Evolutionary conservation across 1,140 invertebrate species (phyloP).

Genomic region (Agrypnia vestita): DNA sequence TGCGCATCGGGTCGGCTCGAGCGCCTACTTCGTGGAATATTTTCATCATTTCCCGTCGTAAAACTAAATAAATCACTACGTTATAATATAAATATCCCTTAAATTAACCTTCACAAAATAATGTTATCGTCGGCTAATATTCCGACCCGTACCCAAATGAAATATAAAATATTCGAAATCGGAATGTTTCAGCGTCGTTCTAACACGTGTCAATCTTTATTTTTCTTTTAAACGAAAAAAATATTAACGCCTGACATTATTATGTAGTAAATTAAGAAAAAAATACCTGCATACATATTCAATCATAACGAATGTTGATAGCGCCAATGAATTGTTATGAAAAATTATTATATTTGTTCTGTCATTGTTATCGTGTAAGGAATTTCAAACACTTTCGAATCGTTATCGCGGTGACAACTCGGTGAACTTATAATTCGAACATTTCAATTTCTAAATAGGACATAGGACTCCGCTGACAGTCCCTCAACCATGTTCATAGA

Average conservation of each 20-base stretch:
- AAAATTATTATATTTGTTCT: constrained; percentile 15
- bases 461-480: neutral
- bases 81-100: neutral
- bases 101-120: neutral
- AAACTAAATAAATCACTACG: no score
- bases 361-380: constrained; percentile 27
- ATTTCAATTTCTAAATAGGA: constrained; percentile 27
- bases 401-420: constrained; percentile 20
- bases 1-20: constrained; percentile 40
- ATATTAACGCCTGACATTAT: no score
- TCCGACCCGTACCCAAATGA: no score
- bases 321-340: constrained; percentile 34
- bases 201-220: no score
- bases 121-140: neutral
- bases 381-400: constrained; percentile 33
- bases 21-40: constrained; percentile 11
- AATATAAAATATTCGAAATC: no score
- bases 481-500: neutral
- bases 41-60: no score
- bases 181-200: no score
- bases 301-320: constrained; percentile 26
- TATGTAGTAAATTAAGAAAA: neutral
- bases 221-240: no score
- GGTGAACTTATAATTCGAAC: constrained; percentile 13
- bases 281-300: constrained; percentile 3